These are phyloP conservation scores for Caretta caretta DNA, from an alignment of 2,113 vertebrate species.

Conservation along the genomic window DNA sequence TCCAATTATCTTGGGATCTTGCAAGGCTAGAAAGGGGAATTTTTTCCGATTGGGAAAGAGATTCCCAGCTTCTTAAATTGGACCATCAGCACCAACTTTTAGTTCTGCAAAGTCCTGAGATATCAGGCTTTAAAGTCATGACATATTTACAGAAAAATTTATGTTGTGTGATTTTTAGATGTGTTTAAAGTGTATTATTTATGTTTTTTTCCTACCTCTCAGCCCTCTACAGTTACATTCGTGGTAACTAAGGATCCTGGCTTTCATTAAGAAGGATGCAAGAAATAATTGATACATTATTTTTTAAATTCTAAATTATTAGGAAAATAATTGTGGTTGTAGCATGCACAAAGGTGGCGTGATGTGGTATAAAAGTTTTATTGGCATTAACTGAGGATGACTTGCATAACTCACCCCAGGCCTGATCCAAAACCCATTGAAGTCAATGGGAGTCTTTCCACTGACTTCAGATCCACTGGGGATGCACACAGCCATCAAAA, in stretches of 20 bases:
- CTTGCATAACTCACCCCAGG: not conserved
- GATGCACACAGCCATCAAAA: not conserved
- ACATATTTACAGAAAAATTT: not conserved
- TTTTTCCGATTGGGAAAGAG: not conserved
- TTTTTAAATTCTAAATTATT: not conserved
- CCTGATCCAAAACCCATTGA: not conserved
- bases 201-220: not conserved
- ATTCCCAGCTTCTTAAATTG: not conserved
- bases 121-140: not conserved
- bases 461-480: not conserved
- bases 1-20: not conserved
- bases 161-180: not conserved
- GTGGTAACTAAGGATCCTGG: rapidly evolving
- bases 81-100: not conserved
- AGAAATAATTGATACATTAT: not conserved
- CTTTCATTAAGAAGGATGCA: not conserved
- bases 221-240: not conserved
- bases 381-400: not conserved
- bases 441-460: not conserved
- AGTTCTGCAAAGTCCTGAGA: not conserved
- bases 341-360: not conserved
- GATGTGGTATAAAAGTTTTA: not conserved
- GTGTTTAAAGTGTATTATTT: not conserved
- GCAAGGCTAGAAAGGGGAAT: not conserved
- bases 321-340: not conserved